phyloP scores from a whole-genome alignment of 1,140 invertebrate genomes.

The Drosophila pallidifrons region DNA sequence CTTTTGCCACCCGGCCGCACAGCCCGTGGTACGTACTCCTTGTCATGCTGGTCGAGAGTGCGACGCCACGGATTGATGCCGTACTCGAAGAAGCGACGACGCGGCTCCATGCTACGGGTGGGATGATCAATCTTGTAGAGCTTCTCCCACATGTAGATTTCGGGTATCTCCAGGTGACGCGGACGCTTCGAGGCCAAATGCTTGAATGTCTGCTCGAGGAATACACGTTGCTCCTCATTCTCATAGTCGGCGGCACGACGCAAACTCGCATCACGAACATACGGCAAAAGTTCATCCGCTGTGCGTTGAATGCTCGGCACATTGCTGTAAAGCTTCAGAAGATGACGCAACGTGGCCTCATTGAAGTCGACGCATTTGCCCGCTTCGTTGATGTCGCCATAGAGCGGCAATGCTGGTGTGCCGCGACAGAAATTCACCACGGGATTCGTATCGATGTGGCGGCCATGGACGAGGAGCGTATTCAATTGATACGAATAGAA shows the following conservation, averaged over 20 bases:
- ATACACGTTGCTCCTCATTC: constrained; percentile 88
- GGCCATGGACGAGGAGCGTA: constrained; percentile 89
- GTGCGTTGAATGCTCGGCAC: constrained; percentile 88
- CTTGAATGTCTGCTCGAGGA: constrained; percentile 90
- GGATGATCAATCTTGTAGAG: constrained; percentile 91
- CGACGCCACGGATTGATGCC: constrained; percentile 87
- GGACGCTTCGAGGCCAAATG: constrained; percentile 88
- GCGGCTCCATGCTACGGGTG: constrained; percentile 89
- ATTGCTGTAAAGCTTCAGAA: constrained; percentile 92
- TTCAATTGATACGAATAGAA: constrained; percentile 96
- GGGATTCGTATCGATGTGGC: constrained; percentile 88
- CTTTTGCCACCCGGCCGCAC: constrained; percentile 87
- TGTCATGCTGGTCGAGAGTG: constrained; percentile 88
- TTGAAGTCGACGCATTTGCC: constrained; percentile 92
- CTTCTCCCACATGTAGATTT: constrained; percentile 91
- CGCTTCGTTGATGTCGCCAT: constrained; percentile 89
- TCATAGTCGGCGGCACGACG: constrained; percentile 89
- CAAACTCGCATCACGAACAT: constrained; percentile 87
- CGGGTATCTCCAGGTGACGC: constrained; percentile 87
- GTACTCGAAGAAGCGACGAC: constrained; percentile 88
- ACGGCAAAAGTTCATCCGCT: constrained; percentile 89
- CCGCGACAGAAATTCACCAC: constrained; percentile 93
- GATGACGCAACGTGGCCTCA: constrained; percentile 90
- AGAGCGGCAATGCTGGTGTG: constrained; percentile 90
- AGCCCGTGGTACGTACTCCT: constrained; percentile 89